Percentiles rank a stretch among this genome's conserved stretches.
phyloP scores from a whole-genome alignment of 1,140 invertebrate species.

The Cotesia typhae region DNA sequence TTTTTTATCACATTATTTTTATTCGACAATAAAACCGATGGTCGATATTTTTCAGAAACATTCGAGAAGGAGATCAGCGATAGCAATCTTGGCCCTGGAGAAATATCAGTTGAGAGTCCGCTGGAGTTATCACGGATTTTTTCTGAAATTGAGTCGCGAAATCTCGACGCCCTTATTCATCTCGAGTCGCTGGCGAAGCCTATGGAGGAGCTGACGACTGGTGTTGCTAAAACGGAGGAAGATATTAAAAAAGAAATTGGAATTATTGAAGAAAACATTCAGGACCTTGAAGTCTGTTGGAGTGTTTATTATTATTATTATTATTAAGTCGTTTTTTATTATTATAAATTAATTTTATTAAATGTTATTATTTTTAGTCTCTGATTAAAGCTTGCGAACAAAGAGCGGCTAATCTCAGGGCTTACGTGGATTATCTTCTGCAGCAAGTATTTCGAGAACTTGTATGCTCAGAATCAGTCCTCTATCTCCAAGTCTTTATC shows the following conservation, averaged over 20 bases:
- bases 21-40: background rate
- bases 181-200: slow-evolving; percentile 70
- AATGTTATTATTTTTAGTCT: slow-evolving; percentile 37
- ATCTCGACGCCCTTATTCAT: slow-evolving; percentile 72
- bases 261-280: slow-evolving; percentile 52
- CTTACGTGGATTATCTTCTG: slow-evolving; percentile 61
- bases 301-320: too few relatives aligned
- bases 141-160: slow-evolving; percentile 70
- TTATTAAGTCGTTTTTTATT: background rate
- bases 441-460: slow-evolving; percentile 62
- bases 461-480: slow-evolving; percentile 68
- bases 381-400: slow-evolving; percentile 58
- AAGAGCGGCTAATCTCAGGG: slow-evolving; percentile 59
- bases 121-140: slow-evolving; percentile 69
- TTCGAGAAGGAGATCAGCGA: slow-evolving; percentile 63
- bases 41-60: slow-evolving; percentile 46
- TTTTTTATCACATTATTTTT: slow-evolving; percentile 7
- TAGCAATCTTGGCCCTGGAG: slow-evolving; percentile 54
- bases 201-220: slow-evolving; percentile 65
- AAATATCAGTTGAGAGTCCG: slow-evolving; percentile 69
- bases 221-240: slow-evolving; percentile 56
- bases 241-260: slow-evolving; percentile 55
- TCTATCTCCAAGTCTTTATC: slow-evolving; percentile 70
- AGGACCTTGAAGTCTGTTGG: slow-evolving; percentile 51
- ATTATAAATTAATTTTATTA: background rate